phyloP scores from a whole-genome alignment of 2,113 vertebrate species.

The Abramis brama region DNA sequence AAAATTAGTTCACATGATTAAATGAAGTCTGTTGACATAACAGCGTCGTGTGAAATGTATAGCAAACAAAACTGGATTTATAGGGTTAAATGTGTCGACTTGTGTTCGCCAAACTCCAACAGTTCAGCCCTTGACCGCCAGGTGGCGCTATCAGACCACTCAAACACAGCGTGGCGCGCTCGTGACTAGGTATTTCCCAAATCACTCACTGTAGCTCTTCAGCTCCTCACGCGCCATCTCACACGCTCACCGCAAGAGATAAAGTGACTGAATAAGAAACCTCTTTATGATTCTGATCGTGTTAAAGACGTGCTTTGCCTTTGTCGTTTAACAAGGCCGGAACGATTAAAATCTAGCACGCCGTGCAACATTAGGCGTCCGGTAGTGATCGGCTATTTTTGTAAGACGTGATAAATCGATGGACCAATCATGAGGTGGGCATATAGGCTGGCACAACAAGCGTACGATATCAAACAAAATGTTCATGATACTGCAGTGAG shows the following conservation, averaged over 20 bases:
- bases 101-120: background rate
- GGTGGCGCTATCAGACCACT: slow-evolving; percentile 34
- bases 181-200: slow-evolving; percentile 77
- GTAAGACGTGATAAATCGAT: slow-evolving; percentile 42
- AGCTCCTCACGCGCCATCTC: slow-evolving; percentile 46
- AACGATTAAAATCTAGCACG: background rate
- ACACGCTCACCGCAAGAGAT: slow-evolving; percentile 64
- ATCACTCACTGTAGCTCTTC: slow-evolving; percentile 64
- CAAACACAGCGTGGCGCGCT: background rate
- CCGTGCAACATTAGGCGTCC: slow-evolving; percentile 16
- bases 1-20: too few species aligned
- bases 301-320: background rate
- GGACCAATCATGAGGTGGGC: slow-evolving; percentile 13
- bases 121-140: background rate
- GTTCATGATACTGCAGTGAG: slow-evolving; percentile 28
- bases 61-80: background rate
- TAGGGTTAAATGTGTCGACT: background rate
- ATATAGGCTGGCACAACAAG: background rate
- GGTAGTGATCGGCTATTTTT: slow-evolving; percentile 28
- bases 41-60: background rate
- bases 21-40: too few species aligned
- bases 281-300: background rate
- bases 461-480: slow-evolving; percentile 17
- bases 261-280: slow-evolving; percentile 7
- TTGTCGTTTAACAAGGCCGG: background rate